Base-by-base conservation (phyloP, 2,888 invertebrate genomes). In the Acanthosoma haemorrhoidale region DNA sequence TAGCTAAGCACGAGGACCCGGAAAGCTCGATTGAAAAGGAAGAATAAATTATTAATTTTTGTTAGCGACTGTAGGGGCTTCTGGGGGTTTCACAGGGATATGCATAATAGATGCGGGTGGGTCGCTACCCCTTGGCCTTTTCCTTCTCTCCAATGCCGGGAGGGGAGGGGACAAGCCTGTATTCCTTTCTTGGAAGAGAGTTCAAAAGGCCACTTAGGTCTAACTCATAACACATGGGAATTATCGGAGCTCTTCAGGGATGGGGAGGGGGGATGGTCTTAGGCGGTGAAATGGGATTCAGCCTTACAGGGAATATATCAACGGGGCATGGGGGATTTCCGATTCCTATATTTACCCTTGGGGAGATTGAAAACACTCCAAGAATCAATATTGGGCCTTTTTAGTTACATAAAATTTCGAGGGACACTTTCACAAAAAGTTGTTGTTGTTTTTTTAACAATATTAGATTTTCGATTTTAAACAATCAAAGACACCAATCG, bases 161-260 rank as follows among this genome's bases (percentile, higher is more conserved):
- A 25, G 25, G 51, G 51, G 51, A 32, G 9, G 32, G 32, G 32
- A 32, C 25, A 29, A 11, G 29, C 51, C n/a, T n/a, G 29, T 25
- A 4, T n/a, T 51, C 25, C 11, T 25, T 51, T 51, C 51, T 51
- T 51, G 51, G 51, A 25, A 6, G 25, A 4, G 5, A 25, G 51
- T 51, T 51, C 51, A 51, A 51, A 51, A 51, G 51, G 51, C 25
- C 51, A 51, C 51, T 51, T 51, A 51, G 51, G 51, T 4, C 25
- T 25, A 51, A 51, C 25, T 51, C 51, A 51, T 51, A 51, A 51
- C 51, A 51, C 51, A 51, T 51, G 51, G 25, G 29, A 51, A 51
- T 51, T n/a, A 51, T 25, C 51, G 29, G n/a, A n/a, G 1, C 18
- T 18, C 18, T 5, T 6, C 18, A 9, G 41, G 43, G 43, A 21